Conservation (phyloP, 1,140 invertebrate genomes). For the Nasonia longicornis region DNA sequence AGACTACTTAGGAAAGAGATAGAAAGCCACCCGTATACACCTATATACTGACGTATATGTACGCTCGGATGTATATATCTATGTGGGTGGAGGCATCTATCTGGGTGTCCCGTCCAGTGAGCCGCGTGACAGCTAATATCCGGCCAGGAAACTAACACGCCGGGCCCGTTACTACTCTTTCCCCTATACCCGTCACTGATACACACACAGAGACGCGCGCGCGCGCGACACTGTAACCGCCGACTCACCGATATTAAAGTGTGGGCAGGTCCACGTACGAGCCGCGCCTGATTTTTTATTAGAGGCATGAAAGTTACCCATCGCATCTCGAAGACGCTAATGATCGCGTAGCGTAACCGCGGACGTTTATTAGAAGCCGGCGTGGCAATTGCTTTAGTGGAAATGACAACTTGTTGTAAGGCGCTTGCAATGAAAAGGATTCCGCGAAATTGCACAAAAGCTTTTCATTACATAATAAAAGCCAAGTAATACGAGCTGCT, state of each 20-base stretch:
- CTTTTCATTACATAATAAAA: not conserved
- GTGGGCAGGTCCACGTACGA: not conserved
- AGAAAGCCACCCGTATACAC: not conserved
- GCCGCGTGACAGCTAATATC: conserved; percentile 70
- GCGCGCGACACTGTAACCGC: not conserved
- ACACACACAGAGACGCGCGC: not conserved
- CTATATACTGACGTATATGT: not conserved
- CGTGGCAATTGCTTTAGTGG: not conserved
- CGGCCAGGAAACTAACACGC: conserved; percentile 68
- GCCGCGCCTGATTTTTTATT: conserved; percentile 25
- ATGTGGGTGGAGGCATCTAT: conserved; percentile 21
- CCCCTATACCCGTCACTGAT: conserved; percentile 41
- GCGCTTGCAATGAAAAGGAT: conserved; percentile 15
- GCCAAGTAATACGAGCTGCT: not conserved
- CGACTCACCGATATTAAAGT: conserved; percentile 33
- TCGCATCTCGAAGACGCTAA: conserved; percentile 8
- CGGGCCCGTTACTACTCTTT: conserved; percentile 42
- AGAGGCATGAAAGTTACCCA: not conserved
- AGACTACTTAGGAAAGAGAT: not conserved
- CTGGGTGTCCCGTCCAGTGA: conserved; percentile 64
- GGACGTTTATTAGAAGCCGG: not conserved
- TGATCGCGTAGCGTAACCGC: not conserved
- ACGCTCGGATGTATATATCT: not conserved
- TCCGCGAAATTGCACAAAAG: not conserved
- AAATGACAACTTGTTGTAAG: conserved; percentile 9